Base-by-base conservation (phyloP, 2,113 vertebrate species). In the Dolichotis patagonum region DNA sequence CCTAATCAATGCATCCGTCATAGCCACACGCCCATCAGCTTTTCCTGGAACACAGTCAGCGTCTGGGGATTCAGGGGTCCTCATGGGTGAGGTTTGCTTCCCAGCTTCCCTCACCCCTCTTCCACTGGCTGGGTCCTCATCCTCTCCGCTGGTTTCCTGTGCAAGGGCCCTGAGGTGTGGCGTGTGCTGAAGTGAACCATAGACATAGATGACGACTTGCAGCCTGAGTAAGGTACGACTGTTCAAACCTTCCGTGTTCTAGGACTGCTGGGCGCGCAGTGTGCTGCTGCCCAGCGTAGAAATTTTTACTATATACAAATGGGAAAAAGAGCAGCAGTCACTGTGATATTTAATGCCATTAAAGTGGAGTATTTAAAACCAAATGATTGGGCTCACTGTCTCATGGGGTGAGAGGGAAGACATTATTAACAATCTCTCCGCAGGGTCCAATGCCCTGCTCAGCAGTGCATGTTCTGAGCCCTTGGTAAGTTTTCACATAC, bases 101-200 rank as follows among this genome's bases (percentile, higher is more conserved):
- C 9, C 24, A 11, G 56, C 30, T 35, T 67, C 14, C 46, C 17
- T 20, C 0, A 28, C 58, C 84, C 7, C 10, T 11, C 24, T 71
- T 26, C 7, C 22, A 38, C 7, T 0, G 26, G 20, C 7, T 41
- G 35, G 24, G 26, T 77, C 41, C 1, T 84, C 14, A 19, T 41
- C 1, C 20, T 14, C 26, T 19, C 20, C 26, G n/a, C 8, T 52
- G 16, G 28, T 67, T 65, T 69, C n/a, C 1, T 1, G 16, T 28
- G 13, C 17, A 38, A 10, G 12, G 52, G 35, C 2, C 1, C 17
- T 11, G 5, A 20, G 26, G 43, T 8, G 26, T 16, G 2, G 77
- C 41, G 4, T 26, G 7, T 17, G 1, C 4, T 7, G 11, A 4
- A 26, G 2, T 0, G 1, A 46, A 26, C 49, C 38, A 4, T 1